These are phyloP conservation scores for Drosophila melanica DNA, from an alignment of 1,140 invertebrate species.

Conservation along the genomic window DNA sequence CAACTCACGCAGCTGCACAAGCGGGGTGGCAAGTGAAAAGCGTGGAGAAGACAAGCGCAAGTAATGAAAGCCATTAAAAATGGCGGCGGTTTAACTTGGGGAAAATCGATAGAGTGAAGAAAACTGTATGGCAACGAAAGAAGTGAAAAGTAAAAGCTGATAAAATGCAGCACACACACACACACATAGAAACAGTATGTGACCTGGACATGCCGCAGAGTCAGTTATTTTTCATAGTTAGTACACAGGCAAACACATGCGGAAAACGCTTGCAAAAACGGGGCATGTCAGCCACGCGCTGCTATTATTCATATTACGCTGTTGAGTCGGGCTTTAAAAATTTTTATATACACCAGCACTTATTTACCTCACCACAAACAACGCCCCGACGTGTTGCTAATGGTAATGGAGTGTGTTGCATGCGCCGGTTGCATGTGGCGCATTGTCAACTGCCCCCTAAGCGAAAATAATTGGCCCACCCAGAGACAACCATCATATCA, in stretches of 20 bases:
- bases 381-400: conserved; percentile 2
- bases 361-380: conserved; percentile 7
- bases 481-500: conserved; percentile 4
- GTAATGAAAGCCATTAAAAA: conserved; percentile 80
- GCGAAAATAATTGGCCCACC: conserved; percentile 16
- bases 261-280: background rate
- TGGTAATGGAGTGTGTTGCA: conserved; percentile 10
- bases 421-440: conserved; percentile 7
- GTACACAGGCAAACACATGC: conserved; percentile 4
- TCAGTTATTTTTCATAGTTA: conserved; percentile 36
- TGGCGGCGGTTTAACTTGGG: conserved; percentile 64
- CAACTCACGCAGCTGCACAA: conserved; percentile 60
- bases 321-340: background rate
- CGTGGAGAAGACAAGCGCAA: conserved; percentile 34
- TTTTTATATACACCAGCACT: conserved; percentile 1
- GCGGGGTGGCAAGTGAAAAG: background rate
- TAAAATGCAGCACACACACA: conserved; percentile 59
- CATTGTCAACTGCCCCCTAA: conserved; percentile 1
- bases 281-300: conserved; percentile 24
- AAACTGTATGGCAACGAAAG: conserved; percentile 30
- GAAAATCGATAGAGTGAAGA: conserved; percentile 65
- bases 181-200: conserved; percentile 9
- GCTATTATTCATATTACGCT: conserved; percentile 34
- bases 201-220: conserved; percentile 22
- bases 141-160: conserved; percentile 64